These are phyloP conservation scores for Albula goreensis DNA, from an alignment of 2,113 vertebrate species.

Conservation along the genomic window DNA sequence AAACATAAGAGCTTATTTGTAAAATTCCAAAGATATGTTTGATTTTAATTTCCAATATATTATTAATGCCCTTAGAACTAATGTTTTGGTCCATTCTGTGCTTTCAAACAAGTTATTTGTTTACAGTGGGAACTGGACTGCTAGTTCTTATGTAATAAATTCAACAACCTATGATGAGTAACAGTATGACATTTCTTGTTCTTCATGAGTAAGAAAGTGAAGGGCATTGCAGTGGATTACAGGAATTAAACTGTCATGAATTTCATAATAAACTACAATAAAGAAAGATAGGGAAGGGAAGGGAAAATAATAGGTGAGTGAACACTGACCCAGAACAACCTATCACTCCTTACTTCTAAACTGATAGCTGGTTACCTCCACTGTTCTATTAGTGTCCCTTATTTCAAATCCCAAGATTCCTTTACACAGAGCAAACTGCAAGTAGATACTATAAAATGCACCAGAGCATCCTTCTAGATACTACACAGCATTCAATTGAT, in stretches of 20 bases:
- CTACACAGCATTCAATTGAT: not conserved
- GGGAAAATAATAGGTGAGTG: not conserved
- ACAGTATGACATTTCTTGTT: not conserved
- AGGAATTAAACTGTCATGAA: not conserved
- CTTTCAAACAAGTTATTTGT: not conserved
- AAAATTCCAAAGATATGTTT: not conserved
- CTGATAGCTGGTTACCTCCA: too few relatives aligned
- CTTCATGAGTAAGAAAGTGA: too few relatives aligned
- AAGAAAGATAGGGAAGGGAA: not conserved
- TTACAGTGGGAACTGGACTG: not conserved
- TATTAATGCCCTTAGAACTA: not conserved
- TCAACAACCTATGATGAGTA: not conserved
- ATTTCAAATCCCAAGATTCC: not conserved
- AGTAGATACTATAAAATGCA: not conserved
- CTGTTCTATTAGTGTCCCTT: not conserved
- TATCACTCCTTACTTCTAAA: not conserved
- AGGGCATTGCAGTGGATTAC: too few relatives aligned
- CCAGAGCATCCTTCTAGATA: not conserved
- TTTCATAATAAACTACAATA: conserved; percentile 1
- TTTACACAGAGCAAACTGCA: not conserved
- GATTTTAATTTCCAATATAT: not conserved
- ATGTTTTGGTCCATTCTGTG: not conserved
- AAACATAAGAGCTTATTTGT: not conserved
- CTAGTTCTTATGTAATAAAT: not conserved
- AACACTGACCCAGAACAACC: not conserved